Conservation (phyloP, 2,888 invertebrate species). For the Brenthis daphne region DNA sequence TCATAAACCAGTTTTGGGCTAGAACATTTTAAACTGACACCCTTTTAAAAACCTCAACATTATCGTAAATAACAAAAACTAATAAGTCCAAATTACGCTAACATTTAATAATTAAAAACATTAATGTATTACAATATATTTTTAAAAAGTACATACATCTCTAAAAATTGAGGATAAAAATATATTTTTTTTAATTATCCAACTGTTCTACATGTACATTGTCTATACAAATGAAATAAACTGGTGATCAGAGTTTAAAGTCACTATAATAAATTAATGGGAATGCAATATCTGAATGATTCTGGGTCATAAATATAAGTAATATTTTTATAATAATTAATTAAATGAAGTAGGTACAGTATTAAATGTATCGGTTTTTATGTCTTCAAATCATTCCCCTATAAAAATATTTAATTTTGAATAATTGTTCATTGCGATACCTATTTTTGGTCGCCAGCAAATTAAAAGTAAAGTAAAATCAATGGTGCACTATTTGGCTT, state of each 20-base stretch:
- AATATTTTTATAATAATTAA: too few species aligned
- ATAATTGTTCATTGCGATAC: background rate
- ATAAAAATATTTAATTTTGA: constrained; percentile 5
- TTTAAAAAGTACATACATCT: too few species aligned
- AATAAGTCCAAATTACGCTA: background rate
- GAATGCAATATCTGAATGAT: background rate
- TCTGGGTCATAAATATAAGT: background rate
- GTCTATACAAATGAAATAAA: constrained; percentile 4
- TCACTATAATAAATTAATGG: constrained; percentile 1
- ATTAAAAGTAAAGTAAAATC: constrained; percentile 35
- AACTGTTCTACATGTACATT: background rate
- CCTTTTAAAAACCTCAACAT: background rate
- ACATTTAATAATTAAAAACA: too few species aligned
- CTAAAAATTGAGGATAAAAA: background rate
- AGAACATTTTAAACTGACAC: background rate
- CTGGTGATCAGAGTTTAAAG: too few species aligned
- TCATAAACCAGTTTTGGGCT: too few species aligned
- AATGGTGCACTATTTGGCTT: constrained; percentile 46
- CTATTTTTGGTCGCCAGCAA: constrained; percentile 14
- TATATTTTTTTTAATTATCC: background rate
- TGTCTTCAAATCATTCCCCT: background rate
- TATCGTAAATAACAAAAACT: background rate
- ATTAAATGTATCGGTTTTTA: too few species aligned
- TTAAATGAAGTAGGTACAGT: too few species aligned
- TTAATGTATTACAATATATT: too few species aligned